Conservation (phyloP, 1,140 invertebrate species). For the Anagrus nilaparvatae region DNA sequence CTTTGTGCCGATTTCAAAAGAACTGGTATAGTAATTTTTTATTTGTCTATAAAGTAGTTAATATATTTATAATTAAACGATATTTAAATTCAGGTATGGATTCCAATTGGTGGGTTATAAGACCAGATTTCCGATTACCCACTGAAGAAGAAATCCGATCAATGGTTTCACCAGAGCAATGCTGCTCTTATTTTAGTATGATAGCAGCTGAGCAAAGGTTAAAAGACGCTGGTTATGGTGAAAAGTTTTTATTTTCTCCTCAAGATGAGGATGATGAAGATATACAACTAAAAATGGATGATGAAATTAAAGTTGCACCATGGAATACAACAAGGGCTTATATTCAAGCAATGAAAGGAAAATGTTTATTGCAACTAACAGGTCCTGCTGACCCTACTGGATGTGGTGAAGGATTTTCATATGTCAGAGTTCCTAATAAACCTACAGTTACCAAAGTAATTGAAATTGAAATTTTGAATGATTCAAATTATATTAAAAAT, state of each 20-base stretch:
- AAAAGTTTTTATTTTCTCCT: conserved; percentile 92
- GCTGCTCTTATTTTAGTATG: conserved; percentile 97
- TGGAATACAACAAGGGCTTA: conserved; percentile 92
- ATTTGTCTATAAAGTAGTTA: conserved; percentile 1
- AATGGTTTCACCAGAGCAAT: conserved; percentile 97
- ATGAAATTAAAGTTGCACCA: conserved; percentile 86
- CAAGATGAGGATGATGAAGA: conserved; percentile 98
- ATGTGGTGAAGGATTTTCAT: conserved; percentile 94
- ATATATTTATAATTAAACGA: not conserved
- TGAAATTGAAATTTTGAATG: not conserved
- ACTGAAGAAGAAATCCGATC: conserved; percentile 96
- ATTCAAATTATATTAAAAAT: not conserved
- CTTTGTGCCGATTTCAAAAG: conserved; percentile 97
- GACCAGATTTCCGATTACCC: conserved; percentile 90
- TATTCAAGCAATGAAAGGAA: conserved; percentile 95
- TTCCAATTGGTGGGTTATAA: conserved; percentile 94
- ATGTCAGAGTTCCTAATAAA: conserved; percentile 93
- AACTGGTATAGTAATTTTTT: conserved; percentile 68
- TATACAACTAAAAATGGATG: conserved; percentile 92
- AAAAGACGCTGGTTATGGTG: conserved; percentile 95
- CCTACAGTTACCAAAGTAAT: conserved; percentile 56
- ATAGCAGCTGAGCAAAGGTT: conserved; percentile 90
- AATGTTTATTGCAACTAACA: conserved; percentile 88
- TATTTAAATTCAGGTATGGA: conserved; percentile 52
- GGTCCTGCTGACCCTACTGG: conserved; percentile 94